A percentile compares a stretch with the other conserved stretches of the same genome.
Evolutionary conservation across 2,113 vertebrate genomes (phyloP).

Genomic region (Poecile atricapillus): DNA sequence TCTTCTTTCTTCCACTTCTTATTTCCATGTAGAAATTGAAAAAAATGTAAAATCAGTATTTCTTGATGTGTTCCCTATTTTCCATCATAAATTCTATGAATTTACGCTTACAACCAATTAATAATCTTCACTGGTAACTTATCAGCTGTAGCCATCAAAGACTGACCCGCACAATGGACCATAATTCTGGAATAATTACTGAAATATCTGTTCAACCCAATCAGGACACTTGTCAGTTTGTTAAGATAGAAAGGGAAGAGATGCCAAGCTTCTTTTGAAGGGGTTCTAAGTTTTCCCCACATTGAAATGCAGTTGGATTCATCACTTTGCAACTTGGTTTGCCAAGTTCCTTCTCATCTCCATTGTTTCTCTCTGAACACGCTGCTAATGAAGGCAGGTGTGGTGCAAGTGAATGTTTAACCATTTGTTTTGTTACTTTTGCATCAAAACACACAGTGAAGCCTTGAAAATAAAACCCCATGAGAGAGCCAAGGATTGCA

Average conservation of each 20-base stretch:
- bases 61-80: background rate
- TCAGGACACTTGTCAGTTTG: background rate
- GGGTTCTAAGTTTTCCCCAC: background rate
- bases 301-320: background rate
- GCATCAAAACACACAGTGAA: background rate
- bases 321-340: background rate
- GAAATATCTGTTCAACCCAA: background rate
- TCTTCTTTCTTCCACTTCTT: background rate
- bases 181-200: background rate
- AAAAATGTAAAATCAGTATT: background rate
- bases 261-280: background rate
- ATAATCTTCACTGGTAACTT: background rate
- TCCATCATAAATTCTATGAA: background rate
- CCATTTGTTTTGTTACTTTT: background rate
- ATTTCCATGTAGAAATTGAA: background rate
- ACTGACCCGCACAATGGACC: background rate
- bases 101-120: background rate
- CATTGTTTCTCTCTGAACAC: background rate
- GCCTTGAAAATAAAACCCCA: background rate
- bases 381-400: background rate
- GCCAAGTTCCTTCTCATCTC: background rate
- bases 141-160: background rate
- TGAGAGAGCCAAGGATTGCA: background rate
- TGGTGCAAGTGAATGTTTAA: background rate
- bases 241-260: background rate